Evolutionary conservation across 2,888 invertebrate genomes (phyloP), one percentile per base, ranked within the genome.

Genomic region (Campoplex capitator): DNA sequence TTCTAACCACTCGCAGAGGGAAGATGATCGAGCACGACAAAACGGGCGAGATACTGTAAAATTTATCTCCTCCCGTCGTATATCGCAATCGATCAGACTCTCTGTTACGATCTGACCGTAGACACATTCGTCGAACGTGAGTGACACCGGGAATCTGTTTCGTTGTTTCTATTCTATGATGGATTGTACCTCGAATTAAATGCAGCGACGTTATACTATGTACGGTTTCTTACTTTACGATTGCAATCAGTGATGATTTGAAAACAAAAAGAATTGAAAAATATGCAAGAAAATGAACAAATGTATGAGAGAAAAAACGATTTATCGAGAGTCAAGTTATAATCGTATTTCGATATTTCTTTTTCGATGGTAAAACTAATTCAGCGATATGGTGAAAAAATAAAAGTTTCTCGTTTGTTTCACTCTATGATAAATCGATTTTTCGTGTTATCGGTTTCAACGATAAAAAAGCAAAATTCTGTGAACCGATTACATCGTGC

Each of bases 1-100:
- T 58, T 9, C 56, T 58, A 23, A 28, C 35, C 58, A 48, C n/a
- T 45, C 35, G 71, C 79, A 32, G 62, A 58, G 82, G 67, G 58
- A 83, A 83, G 82, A 83, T 83, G 82, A 83, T 83, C 75, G 76
- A 83, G 68, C 58, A 62, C 70, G 82, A 83, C 82, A 70, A 76
- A 83, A 76, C 82, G 75, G 13, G 23, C 23, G 23, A 38, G 71
- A 73, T 58, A 83, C 68, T 45, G 68, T 75, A 70, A 75, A 83
- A 83, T 83, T 83, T 83, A 83, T 83, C 76, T 83, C 82, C 23
- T 56, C n/a, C 54, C 67, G 67, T 0, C 65, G 75, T 48, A 23
- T 68, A 82, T 83, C 56, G 74, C 58, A 58, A 75, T 83, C 75
- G 75, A 82, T 75, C 75, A 67, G 35, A 71, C 35, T 67, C 67